Percentiles rank a stretch among this genome's conserved stretches.
phyloP scores from a whole-genome alignment of 2,113 vertebrate species.

The Drymodes brunneopygia region DNA sequence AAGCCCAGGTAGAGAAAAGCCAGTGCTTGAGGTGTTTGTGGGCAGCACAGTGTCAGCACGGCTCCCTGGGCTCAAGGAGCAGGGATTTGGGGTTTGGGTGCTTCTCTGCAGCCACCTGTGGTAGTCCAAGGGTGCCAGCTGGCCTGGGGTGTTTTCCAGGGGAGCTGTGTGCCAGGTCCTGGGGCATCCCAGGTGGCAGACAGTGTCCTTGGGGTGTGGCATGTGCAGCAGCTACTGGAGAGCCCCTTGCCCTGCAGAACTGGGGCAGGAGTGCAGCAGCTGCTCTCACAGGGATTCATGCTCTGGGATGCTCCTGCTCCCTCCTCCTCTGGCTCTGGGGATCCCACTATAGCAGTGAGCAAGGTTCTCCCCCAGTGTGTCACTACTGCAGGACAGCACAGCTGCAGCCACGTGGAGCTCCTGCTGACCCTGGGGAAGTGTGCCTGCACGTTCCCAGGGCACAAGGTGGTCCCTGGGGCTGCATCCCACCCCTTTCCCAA shows the following conservation, averaged over 20 bases:
- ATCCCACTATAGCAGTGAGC: not conserved
- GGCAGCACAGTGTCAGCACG: not conserved
- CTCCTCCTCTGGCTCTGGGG: not conserved
- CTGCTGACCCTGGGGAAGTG: not conserved
- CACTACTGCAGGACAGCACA: fast-evolving
- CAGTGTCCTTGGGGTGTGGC: not conserved
- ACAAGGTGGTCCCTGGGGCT: fast-evolving
- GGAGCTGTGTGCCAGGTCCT: not conserved
- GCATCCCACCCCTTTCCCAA: not conserved
- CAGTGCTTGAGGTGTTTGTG: fast-evolving
- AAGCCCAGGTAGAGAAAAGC: not conserved
- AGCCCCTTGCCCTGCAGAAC: not conserved
- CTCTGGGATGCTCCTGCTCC: not conserved
- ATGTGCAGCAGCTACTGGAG: not conserved
- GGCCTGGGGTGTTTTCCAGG: not conserved
- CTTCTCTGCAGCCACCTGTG: not conserved
- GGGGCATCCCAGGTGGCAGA: not conserved
- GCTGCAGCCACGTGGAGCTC: not conserved
- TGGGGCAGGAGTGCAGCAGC: not conserved
- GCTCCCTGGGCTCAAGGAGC: fast-evolving
- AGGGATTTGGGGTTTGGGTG: not conserved
- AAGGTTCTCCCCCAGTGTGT: not conserved
- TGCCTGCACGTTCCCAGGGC: not conserved
- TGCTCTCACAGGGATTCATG: not conserved
- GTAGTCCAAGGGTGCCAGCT: fast-evolving